A percentile compares a stretch with the other conserved stretches of the same genome.
phyloP scores from a whole-genome alignment of 1,140 invertebrate species.

The Littorina saxatilis region DNA sequence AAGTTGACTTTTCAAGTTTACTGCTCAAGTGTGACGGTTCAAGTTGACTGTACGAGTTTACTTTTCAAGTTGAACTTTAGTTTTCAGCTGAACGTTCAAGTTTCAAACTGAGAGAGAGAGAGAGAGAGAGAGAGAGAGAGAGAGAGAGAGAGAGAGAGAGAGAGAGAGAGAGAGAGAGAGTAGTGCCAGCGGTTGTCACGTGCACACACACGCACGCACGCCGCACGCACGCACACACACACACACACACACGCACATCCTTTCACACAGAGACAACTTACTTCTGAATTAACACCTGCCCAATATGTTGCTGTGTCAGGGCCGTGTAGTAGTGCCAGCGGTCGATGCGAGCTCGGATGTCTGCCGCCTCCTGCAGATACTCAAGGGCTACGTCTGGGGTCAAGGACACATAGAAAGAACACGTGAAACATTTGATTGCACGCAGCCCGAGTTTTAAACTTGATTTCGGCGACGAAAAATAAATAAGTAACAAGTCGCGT shows the following conservation, averaged over 20 bases:
- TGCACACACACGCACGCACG: background rate
- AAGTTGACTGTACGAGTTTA: no score
- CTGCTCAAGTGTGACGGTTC: background rate
- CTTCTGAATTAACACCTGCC: constrained; percentile 27
- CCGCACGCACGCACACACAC: background rate
- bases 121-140: no score
- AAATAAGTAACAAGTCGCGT: no score
- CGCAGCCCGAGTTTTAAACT: no score
- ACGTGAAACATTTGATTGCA: no score
- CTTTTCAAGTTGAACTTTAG: no score
- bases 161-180: background rate
- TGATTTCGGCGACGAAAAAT: no score
- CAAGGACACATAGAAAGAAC: background rate
- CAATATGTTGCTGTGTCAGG: constrained; percentile 34
- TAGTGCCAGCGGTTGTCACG: background rate
- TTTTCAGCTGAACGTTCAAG: no score
- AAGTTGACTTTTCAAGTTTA: background rate
- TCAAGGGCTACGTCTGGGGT: constrained; percentile 23
- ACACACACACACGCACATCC: no score
- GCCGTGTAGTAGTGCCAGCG: constrained; percentile 37
- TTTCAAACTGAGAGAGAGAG: background rate
- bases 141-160: no score
- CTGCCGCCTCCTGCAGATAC: constrained; percentile 25
- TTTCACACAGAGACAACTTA: background rate
- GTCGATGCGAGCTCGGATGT: constrained; percentile 8